Percentiles rank a stretch among this genome's conserved stretches.
Evolutionary conservation across 2,888 invertebrate species (phyloP).

Genomic region (Parnassius mnemosyne): DNA sequence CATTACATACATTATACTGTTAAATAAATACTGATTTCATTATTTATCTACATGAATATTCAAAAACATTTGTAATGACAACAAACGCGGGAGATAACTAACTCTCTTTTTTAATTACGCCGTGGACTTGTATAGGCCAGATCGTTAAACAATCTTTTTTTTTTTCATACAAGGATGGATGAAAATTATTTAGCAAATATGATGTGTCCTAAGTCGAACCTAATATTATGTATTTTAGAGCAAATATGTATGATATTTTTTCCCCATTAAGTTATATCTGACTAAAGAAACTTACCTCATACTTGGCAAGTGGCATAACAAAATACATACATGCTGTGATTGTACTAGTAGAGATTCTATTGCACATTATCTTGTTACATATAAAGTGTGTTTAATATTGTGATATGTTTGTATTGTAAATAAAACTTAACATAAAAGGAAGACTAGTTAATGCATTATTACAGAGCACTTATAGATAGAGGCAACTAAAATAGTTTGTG

Average conservation of each 20-base stretch:
- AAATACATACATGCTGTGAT: no score
- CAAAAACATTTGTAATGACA: no score
- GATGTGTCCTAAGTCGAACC: slow-evolving; percentile 14
- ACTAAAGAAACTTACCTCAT: slow-evolving; percentile 3
- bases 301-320: background rate
- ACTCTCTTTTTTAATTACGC: no score
- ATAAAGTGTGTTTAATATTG: background rate
- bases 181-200: no score
- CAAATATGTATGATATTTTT: background rate
- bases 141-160: no score
- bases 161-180: no score
- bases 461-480: slow-evolving; percentile 5
- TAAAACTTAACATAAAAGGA: slow-evolving; percentile 14
- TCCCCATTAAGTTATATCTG: background rate
- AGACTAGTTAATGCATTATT: slow-evolving; percentile 15
- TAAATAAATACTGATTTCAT: no score
- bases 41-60: no score
- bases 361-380: background rate
- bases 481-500: slow-evolving; percentile 1
- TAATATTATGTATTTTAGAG: background rate
- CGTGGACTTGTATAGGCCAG: no score
- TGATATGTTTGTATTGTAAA: slow-evolving; percentile 15
- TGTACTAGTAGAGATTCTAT: slow-evolving; percentile 1
- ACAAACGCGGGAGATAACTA: no score
- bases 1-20: no score